These are phyloP conservation scores for Volucella inanis DNA, from an alignment of 2,888 invertebrate species.

Conservation along the genomic window DNA sequence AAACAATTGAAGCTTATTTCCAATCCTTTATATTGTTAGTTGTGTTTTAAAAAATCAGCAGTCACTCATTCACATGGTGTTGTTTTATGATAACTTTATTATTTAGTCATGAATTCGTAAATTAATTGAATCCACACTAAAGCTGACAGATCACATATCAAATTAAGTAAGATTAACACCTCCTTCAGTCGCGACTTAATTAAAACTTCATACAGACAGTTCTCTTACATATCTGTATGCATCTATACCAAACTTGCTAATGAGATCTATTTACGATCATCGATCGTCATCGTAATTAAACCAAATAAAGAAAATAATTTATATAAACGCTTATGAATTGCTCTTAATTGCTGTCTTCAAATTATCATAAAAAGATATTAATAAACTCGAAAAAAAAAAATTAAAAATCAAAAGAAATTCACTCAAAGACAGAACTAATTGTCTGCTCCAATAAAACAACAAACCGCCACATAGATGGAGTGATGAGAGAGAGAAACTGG, in stretches of 20 bases:
- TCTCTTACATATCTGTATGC: not conserved
- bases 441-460: conserved; percentile 15
- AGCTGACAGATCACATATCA: no score
- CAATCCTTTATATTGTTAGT: no score
- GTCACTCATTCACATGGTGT: no score
- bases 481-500: conserved; percentile 45
- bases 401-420: not conserved
- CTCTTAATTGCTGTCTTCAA: conserved; percentile 42
- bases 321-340: conserved; percentile 41
- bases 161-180: no score
- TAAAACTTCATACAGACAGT: not conserved
- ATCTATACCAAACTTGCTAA: not conserved
- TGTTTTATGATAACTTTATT: no score
- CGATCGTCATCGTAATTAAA: conserved; percentile 18
- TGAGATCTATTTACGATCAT: conserved; percentile 12
- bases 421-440: conserved; percentile 51
- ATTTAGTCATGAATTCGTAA: no score
- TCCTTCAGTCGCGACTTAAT: not conserved
- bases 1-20: no score
- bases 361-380: conserved; percentile 44
- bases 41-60: no score
- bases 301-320: conserved; percentile 34
- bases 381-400: conserved; percentile 11
- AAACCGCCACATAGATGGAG: not conserved
- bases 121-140: no score